These are phyloP conservation scores for Pogonognathellus flavescens DNA, from an alignment of 1,140 invertebrate genomes.

Conservation along the genomic window DNA sequence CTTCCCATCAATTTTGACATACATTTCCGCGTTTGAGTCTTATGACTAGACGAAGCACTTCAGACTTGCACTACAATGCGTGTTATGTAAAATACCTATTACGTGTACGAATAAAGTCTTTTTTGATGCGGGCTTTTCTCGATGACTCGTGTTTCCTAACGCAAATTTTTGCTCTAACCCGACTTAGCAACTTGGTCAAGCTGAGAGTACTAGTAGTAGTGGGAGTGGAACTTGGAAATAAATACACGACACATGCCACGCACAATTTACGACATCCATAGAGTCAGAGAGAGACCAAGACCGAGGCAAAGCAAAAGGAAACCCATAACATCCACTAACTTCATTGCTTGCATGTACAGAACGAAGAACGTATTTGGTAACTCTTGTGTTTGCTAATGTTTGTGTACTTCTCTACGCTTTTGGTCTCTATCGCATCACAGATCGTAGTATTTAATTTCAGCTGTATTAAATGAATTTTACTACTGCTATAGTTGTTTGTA, in stretches of 20 bases:
- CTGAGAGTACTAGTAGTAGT: neutral
- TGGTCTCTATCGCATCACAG: too few relatives aligned
- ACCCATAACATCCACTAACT: too few relatives aligned
- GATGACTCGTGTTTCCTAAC: conserved; percentile 12
- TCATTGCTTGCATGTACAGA: too few relatives aligned
- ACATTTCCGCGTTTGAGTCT: conserved; percentile 24
- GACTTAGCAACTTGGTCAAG: conserved; percentile 28
- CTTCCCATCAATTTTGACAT: conserved; percentile 37
- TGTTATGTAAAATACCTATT: conserved; percentile 17
- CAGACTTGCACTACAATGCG: neutral
- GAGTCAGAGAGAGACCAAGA: too few relatives aligned
- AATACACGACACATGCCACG: conserved; percentile 6
- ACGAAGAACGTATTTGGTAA: too few relatives aligned
- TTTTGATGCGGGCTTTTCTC: conserved; percentile 15
- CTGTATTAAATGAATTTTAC: too few relatives aligned
- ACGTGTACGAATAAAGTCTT: conserved; percentile 10
- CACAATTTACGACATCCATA: too few relatives aligned
- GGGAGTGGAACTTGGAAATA: neutral
- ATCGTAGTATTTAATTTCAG: too few relatives aligned
- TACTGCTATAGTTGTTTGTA: too few relatives aligned
- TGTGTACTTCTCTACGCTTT: too few relatives aligned
- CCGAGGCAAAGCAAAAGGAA: too few relatives aligned
- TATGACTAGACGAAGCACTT: neutral
- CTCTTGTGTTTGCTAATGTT: too few relatives aligned
- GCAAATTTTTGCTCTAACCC: neutral